phyloP scores from a whole-genome alignment of 2,113 vertebrate species.

The Indicator indicator region DNA sequence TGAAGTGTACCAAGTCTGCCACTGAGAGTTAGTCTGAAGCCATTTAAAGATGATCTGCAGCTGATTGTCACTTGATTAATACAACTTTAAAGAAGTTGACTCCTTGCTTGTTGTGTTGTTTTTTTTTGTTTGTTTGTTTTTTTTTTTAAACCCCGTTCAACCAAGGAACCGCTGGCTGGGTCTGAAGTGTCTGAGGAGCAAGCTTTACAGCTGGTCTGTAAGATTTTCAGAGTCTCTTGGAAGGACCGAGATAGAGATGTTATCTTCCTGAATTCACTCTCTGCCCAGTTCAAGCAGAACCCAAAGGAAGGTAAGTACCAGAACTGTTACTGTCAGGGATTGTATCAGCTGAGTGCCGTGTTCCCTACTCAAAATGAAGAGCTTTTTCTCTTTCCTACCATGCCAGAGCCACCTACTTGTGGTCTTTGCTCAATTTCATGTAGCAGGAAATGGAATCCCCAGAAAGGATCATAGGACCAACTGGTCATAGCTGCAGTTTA shows the following conservation, averaged over 20 bases:
- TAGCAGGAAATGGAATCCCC: neutral
- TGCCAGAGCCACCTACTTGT: neutral
- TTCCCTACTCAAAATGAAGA: neutral
- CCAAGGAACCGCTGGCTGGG: slow-evolving; percentile 86
- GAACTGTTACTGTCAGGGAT: neutral
- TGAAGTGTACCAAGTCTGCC: neutral
- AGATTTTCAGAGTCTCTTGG: slow-evolving; percentile 98
- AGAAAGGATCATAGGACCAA: neutral
- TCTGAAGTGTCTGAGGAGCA: slow-evolving; percentile 95
- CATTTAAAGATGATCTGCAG: neutral
- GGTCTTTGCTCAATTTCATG: neutral
- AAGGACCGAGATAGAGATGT: slow-evolving; percentile 96
- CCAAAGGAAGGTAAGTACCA: slow-evolving; percentile 87
- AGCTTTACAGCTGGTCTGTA: slow-evolving; percentile 96
- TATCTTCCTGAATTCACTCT: slow-evolving; percentile 92
- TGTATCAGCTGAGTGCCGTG: neutral
- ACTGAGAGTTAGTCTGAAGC: neutral
- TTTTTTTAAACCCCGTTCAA: neutral
- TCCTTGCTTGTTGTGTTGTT: neutral
- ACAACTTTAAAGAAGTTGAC: neutral
- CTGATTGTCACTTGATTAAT: neutral
- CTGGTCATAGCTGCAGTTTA: neutral
- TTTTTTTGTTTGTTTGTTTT: too few relatives aligned
- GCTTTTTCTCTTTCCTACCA: neutral
- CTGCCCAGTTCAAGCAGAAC: slow-evolving; percentile 92